Percentiles rank a stretch among this genome's conserved stretches.
Evolutionary conservation across 2,888 invertebrate species (phyloP).

Genomic region (Eutolmus rufibarbis): DNA sequence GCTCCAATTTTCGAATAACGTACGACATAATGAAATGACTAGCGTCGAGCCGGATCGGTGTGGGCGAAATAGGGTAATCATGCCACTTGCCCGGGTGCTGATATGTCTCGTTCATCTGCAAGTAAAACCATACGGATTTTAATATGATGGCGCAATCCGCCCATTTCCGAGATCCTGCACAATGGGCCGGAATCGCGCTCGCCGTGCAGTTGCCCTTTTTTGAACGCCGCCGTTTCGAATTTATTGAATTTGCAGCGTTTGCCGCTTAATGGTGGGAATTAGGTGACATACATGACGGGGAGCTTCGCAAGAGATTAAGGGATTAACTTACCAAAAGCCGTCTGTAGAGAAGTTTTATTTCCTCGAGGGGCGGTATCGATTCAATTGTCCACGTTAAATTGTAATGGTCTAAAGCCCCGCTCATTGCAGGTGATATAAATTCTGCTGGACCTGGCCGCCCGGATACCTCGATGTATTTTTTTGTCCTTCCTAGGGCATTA

Average conservation of each 20-base stretch:
- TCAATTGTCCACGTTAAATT: constrained; percentile 73
- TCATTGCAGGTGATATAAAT: constrained; percentile 69
- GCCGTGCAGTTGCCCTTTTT: background rate
- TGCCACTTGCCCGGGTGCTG: constrained; percentile 77
- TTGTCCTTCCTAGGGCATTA: constrained; percentile 65
- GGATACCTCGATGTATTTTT: constrained; percentile 70
- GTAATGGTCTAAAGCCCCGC: constrained; percentile 69
- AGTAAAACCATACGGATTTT: constrained; percentile 40
- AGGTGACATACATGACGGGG: constrained; percentile 11
- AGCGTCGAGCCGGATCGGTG: constrained; percentile 58
- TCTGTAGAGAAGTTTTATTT: constrained; percentile 71
- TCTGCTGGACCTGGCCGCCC: constrained; percentile 72
- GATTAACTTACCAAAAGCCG: constrained; percentile 66
- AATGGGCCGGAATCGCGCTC: background rate
- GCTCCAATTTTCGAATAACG: constrained; percentile 70
- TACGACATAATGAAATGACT: constrained; percentile 69
- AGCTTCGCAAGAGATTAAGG: background rate
- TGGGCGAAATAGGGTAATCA: constrained; percentile 64
- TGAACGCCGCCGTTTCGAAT: background rate
- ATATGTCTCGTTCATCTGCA: constrained; percentile 75
- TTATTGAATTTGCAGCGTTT: constrained; percentile 4
- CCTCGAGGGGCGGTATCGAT: constrained; percentile 70
- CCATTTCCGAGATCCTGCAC: background rate
- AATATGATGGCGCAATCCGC: background rate
- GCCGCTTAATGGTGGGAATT: constrained; percentile 39